Conservation (phyloP, 2,113 vertebrate species). For the Elaphurus davidianus region DNA sequence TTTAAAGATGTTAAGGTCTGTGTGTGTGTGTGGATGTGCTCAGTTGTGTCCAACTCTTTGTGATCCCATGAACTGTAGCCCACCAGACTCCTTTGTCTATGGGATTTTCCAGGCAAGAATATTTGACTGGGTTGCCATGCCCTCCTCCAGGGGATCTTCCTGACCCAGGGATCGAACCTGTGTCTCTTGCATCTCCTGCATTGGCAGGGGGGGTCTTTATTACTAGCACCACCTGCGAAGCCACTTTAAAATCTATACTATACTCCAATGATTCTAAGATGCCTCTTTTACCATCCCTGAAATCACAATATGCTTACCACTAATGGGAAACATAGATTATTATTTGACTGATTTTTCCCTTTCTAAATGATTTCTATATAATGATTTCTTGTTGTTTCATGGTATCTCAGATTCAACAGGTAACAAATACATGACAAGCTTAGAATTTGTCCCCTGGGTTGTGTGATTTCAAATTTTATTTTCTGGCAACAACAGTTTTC, state of each 20-base stretch:
- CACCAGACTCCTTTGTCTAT: not conserved
- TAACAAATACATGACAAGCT: not conserved
- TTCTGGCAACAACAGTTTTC: not conserved
- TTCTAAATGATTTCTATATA: not conserved
- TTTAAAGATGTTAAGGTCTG: not conserved
- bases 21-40: not conserved
- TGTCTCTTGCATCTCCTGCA: not conserved
- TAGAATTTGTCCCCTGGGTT: not conserved
- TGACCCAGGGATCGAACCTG: not conserved
- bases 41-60: not conserved
- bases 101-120: not conserved
- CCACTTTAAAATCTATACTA: not conserved
- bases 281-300: not conserved
- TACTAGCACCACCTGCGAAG: not conserved
- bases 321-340: not conserved
- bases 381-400: not conserved
- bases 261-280: not conserved
- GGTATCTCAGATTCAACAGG: not conserved
- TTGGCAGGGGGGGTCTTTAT: not conserved
- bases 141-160: not conserved
- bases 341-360: not conserved
- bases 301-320: not conserved
- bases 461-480: not conserved
- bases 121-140: not conserved
- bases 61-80: not conserved